A percentile compares a stretch with the other conserved stretches of the same genome.
These are phyloP conservation scores for Beroe forskalii DNA, from an alignment of 37 sponge, comb jelly and placozoan genomes.

Conservation along the genomic window DNA sequence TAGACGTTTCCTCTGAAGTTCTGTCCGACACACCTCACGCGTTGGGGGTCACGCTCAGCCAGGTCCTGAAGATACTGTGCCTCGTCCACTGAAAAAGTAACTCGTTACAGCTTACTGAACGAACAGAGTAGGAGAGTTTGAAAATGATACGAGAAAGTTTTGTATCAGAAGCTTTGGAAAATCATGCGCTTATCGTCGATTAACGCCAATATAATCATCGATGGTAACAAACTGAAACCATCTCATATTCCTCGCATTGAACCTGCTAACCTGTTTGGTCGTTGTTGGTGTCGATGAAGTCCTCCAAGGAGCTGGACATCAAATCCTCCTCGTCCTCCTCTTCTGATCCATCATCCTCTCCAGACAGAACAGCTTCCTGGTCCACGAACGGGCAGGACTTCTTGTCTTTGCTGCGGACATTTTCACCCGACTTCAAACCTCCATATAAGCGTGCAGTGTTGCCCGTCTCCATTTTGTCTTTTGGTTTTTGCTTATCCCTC, in stretches of 20 bases:
- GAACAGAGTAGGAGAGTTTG: background rate
- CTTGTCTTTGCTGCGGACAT: no score
- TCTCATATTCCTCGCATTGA: no score
- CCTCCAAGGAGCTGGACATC: constrained; percentile 43
- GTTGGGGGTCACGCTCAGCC: background rate
- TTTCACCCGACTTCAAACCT: no score
- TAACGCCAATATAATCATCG: no score
- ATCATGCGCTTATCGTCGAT: no score
- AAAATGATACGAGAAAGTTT: background rate
- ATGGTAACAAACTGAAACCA: no score
- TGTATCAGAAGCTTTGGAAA: no score
- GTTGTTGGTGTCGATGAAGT: constrained; percentile 24
- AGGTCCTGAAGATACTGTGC: background rate
- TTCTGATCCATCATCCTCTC: constrained; percentile 22
- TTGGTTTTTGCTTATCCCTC: background rate
- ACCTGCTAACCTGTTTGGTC: background rate
- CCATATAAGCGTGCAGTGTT: background rate
- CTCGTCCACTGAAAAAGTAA: background rate
- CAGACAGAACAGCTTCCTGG: background rate
- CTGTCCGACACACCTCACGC: constrained; percentile 1
- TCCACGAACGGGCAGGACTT: background rate
- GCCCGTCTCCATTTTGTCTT: background rate
- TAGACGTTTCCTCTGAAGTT: constrained; percentile 37
- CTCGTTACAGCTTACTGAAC: no score
- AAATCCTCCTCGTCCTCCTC: constrained; percentile 2